phyloP scores from a whole-genome alignment of 2,888 invertebrate genomes.

The Chorisops tibialis region DNA sequence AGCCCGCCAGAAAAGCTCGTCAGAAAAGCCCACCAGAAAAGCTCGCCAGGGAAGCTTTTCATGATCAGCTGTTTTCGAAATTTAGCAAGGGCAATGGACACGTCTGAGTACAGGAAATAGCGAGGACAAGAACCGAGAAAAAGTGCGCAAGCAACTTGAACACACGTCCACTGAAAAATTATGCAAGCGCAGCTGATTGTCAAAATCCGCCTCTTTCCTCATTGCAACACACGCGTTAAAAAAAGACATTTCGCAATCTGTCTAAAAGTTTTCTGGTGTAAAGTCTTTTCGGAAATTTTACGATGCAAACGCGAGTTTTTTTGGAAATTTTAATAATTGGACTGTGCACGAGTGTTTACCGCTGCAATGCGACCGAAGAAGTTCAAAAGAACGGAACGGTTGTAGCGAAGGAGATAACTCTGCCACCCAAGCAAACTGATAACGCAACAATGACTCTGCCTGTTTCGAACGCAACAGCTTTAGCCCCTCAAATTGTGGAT shows the following conservation, averaged over 20 bases:
- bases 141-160: too few relatives aligned
- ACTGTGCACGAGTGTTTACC: neutral
- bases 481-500: neutral
- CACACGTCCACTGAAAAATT: neutral
- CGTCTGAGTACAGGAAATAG: too few relatives aligned
- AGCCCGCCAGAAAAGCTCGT: too few relatives aligned
- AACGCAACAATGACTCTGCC: neutral
- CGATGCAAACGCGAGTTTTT: neutral
- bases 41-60: too few relatives aligned
- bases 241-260: neutral
- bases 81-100: too few relatives aligned
- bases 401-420: neutral
- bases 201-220: neutral
- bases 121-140: too few relatives aligned
- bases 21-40: too few relatives aligned
- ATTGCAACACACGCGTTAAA: neutral
- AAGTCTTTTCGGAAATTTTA: neutral
- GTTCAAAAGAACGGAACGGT: neutral
- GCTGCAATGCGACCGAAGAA: neutral
- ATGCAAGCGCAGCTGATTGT: slow-evolving; percentile 1
- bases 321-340: neutral
- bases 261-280: neutral
- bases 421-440: neutral
- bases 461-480: neutral
- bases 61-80: too few relatives aligned